Conservation (phyloP, 2,888 invertebrate species). For the Trissolcus brochymenae region DNA sequence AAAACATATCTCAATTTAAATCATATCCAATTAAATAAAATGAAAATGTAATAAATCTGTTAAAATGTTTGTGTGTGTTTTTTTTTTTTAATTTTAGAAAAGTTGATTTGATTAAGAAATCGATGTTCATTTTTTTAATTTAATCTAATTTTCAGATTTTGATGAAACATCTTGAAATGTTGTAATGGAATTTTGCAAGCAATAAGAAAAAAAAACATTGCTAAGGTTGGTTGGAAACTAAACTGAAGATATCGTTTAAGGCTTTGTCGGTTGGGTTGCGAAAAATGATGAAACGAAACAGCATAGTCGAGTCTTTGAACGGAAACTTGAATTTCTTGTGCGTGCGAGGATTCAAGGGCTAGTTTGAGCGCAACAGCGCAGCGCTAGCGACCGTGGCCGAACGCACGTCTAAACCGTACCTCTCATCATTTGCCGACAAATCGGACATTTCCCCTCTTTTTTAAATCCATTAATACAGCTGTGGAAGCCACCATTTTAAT, state of each 20-base stretch:
- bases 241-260: slow-evolving; percentile 41
- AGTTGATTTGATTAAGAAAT: too few species aligned
- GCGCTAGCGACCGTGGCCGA: slow-evolving; percentile 24
- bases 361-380: slow-evolving; percentile 46
- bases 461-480: not conserved
- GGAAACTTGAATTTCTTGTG: slow-evolving; percentile 58
- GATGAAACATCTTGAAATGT: too few species aligned
- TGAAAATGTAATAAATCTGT: too few species aligned
- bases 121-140: too few species aligned
- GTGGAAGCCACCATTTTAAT: not conserved
- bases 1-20: too few species aligned
- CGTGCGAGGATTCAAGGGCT: slow-evolving; percentile 56
- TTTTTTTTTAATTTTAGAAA: too few species aligned
- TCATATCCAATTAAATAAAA: too few species aligned
- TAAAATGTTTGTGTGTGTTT: too few species aligned
- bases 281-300: slow-evolving; percentile 54
- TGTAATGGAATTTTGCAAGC: too few species aligned
- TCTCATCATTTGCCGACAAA: slow-evolving; percentile 42
- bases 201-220: not conserved
- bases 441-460: slow-evolving; percentile 20
- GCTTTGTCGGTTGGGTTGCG: slow-evolving; percentile 48
- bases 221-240: slow-evolving; percentile 27
- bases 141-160: too few species aligned
- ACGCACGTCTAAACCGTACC: slow-evolving; percentile 39
- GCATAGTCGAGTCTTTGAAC: slow-evolving; percentile 40